These are phyloP conservation scores for Melanostigma gelatinosum DNA, from an alignment of 2,113 vertebrate genomes.

Conservation along the genomic window DNA sequence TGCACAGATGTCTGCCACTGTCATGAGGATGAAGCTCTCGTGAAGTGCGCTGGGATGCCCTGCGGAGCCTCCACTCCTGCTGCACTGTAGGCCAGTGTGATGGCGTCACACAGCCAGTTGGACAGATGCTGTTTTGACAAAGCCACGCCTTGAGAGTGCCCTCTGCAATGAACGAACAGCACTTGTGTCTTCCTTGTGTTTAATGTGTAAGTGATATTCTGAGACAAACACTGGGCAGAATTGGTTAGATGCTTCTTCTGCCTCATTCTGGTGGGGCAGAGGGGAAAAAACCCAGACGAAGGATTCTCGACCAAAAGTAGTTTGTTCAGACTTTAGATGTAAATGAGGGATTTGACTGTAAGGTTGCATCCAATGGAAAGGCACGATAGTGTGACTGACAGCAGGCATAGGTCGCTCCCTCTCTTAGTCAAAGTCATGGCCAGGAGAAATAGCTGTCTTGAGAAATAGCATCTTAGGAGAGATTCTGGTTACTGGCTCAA, in stretches of 20 bases:
- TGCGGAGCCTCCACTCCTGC: background rate
- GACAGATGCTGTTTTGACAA: background rate
- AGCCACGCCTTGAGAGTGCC: background rate
- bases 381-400: background rate
- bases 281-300: background rate
- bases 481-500: background rate
- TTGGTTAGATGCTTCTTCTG: background rate
- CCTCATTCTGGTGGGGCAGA: background rate
- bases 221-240: background rate
- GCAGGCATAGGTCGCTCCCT: background rate
- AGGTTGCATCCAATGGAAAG: background rate
- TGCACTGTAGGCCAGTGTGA: background rate
- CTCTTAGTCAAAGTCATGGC: background rate
- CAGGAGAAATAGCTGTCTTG: background rate
- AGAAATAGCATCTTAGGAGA: background rate
- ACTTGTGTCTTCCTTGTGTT: background rate
- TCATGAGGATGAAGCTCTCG: background rate
- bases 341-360: background rate
- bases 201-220: background rate
- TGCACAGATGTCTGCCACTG: background rate
- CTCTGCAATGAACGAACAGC: background rate
- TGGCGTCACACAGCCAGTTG: background rate
- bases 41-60: background rate
- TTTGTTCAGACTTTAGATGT: background rate
- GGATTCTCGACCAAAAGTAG: background rate